Evolutionary conservation across 2,113 vertebrate genomes (phyloP).

Genomic region (Pluvianellus socialis): DNA sequence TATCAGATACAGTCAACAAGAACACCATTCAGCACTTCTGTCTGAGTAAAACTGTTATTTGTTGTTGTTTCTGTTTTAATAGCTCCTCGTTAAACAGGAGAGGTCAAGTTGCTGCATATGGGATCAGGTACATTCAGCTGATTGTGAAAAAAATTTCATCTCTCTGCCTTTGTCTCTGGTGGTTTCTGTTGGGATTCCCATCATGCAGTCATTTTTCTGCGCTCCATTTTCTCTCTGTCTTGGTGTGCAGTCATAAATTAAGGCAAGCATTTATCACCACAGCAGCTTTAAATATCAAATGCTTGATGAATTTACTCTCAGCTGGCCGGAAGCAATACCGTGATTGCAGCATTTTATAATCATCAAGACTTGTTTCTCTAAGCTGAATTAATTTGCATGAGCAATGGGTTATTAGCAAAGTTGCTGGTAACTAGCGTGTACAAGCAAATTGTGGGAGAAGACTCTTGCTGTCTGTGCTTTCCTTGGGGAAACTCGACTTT

Average conservation of each 20-base stretch:
- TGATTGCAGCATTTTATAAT: constrained; percentile 71
- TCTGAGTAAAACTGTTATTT: neutral
- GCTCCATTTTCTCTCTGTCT: constrained; percentile 16
- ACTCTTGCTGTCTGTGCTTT: neutral
- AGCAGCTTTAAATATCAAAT: constrained; percentile 57
- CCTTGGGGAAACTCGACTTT: neutral
- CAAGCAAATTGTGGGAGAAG: neutral
- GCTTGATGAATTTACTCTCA: constrained; percentile 70
- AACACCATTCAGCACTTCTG: neutral
- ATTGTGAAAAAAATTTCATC: neutral
- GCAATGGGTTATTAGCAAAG: constrained; percentile 46
- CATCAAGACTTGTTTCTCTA: constrained; percentile 63
- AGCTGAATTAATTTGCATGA: constrained; percentile 70
- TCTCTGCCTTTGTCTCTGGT: neutral
- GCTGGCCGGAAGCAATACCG: constrained; percentile 62
- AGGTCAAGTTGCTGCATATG: neutral
- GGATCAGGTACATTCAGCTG: neutral
- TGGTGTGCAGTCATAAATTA: constrained; percentile 30
- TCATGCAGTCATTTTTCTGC: neutral
- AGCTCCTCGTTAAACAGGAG: neutral
- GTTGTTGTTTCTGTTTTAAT: neutral
- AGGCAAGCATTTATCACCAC: constrained; percentile 56
- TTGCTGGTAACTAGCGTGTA: neutral
- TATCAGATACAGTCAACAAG: neutral
- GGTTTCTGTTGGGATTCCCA: constrained; percentile 44